Conservation (phyloP, 2,797 vertebrate species). For the Coregonus sp. region DNA sequence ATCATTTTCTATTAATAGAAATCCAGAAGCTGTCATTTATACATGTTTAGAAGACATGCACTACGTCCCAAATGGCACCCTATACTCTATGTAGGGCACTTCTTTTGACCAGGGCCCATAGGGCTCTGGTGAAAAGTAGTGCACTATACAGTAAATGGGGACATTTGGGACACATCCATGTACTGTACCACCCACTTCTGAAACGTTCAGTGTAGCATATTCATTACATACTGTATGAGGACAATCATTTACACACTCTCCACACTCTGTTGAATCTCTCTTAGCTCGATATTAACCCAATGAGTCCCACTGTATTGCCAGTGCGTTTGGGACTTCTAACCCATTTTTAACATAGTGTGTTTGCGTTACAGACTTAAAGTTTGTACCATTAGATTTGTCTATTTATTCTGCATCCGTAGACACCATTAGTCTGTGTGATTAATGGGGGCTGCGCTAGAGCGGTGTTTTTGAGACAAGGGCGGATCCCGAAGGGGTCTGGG, state of each 20-base stretch:
- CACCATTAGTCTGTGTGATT: no score
- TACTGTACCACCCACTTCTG: neutral
- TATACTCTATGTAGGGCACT: neutral
- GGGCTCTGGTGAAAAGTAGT: neutral
- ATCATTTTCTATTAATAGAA: conserved; percentile 6
- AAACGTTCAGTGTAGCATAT: neutral
- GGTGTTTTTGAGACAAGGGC: no score
- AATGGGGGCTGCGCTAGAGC: no score
- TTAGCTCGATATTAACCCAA: neutral
- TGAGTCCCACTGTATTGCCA: no score
- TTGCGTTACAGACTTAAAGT: no score
- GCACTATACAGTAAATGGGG: neutral
- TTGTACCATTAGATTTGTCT: no score
- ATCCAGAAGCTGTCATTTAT: neutral
- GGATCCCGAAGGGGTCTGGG: no score
- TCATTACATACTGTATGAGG: neutral
- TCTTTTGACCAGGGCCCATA: neutral
- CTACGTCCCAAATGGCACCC: neutral
- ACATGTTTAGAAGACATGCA: conserved; percentile 3
- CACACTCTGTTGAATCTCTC: neutral
- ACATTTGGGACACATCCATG: neutral
- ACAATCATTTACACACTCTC: neutral
- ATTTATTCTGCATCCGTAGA: no score
- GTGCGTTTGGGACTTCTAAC: no score
- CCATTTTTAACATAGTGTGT: no score